Evolutionary conservation across 1,140 invertebrate species (phyloP).

Genomic region (Leptoteleia sp.): DNA sequence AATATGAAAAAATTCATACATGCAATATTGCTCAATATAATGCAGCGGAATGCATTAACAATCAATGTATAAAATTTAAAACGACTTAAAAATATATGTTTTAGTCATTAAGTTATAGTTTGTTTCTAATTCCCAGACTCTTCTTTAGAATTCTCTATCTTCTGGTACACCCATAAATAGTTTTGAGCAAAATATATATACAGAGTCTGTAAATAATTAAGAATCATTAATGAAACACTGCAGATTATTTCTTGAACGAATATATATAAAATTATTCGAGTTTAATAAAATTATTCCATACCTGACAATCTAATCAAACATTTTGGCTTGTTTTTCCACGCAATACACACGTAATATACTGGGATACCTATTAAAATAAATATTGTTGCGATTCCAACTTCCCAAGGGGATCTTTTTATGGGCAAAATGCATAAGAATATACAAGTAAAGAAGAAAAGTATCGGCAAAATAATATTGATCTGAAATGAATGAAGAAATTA

Average conservation of each 20-base stretch:
- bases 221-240: conserved; percentile 42
- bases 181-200: conserved; percentile 87
- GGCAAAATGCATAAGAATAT: conserved; percentile 85
- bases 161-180: conserved; percentile 88
- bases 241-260: too few relatives aligned
- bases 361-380: conserved; percentile 95
- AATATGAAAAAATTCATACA: too few relatives aligned
- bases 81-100: too few relatives aligned
- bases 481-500: conserved; percentile 61
- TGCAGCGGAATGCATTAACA: too few relatives aligned
- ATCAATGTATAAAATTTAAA: too few relatives aligned
- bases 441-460: conserved; percentile 91
- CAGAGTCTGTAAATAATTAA: conserved; percentile 80
- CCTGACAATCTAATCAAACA: conserved; percentile 65
- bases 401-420: conserved; percentile 87
- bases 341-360: conserved; percentile 93
- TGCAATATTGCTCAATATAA: too few relatives aligned
- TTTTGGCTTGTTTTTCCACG: conserved; percentile 91
- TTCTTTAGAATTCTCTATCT: too few relatives aligned
- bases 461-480: conserved; percentile 88
- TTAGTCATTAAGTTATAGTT: too few relatives aligned
- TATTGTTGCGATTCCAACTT: conserved; percentile 91
- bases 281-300: conserved; percentile 9
- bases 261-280: conserved; percentile 28
- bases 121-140: too few relatives aligned